These are phyloP conservation scores for Rhagoletis pomonella DNA, from an alignment of 1,140 invertebrate genomes.

Conservation along the genomic window DNA sequence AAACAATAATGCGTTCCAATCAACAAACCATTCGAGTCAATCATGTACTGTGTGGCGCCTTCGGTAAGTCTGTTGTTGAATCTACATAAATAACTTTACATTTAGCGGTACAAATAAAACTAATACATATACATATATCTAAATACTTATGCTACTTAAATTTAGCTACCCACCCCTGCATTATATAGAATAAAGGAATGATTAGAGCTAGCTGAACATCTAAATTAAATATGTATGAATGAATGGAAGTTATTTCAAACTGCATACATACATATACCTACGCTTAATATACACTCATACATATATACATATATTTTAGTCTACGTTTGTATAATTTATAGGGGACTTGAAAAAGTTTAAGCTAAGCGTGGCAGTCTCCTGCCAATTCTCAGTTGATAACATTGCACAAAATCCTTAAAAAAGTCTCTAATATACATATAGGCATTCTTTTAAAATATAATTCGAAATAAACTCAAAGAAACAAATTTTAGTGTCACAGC, in stretches of 20 bases:
- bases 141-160: neutral
- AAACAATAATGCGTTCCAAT: neutral
- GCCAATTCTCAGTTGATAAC: no score
- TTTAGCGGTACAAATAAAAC: neutral
- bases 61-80: conserved; percentile 29
- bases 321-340: no score
- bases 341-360: no score
- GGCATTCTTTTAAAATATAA: no score
- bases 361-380: no score
- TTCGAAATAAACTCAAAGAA: no score
- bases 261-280: neutral
- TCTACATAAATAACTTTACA: neutral
- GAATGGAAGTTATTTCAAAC: neutral
- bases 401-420: no score
- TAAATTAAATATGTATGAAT: neutral
- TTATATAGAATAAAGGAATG: neutral
- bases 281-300: neutral
- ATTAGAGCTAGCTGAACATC: no score
- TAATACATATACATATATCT: neutral
- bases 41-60: conserved; percentile 33
- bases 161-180: neutral
- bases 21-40: conserved; percentile 38
- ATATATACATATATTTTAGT: no score
- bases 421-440: no score
- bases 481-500: no score